These are phyloP conservation scores for Diaprepes abbreviatus DNA, from an alignment of 2,888 invertebrate genomes.

Conservation along the genomic window DNA sequence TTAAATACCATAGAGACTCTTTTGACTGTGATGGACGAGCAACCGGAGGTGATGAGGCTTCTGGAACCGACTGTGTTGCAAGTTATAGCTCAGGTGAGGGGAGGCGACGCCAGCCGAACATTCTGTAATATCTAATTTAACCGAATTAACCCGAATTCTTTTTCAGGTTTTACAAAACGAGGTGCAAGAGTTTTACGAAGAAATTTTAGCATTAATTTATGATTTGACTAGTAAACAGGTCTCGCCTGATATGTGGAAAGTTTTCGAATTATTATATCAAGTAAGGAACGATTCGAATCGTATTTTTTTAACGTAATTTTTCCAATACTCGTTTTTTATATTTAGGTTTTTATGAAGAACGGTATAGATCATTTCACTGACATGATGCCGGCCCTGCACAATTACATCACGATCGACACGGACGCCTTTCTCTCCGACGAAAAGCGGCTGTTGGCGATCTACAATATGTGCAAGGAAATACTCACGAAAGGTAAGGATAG, in stretches of 20 bases:
- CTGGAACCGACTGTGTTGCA: slow-evolving; percentile 93
- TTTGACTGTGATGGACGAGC: slow-evolving; percentile 92
- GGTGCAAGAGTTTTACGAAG: slow-evolving; percentile 93
- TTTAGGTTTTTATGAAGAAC: slow-evolving; percentile 89
- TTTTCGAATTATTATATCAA: slow-evolving; percentile 88
- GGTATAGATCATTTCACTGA: slow-evolving; percentile 97
- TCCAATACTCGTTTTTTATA: too few relatives aligned
- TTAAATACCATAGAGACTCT: slow-evolving; percentile 97
- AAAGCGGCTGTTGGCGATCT: slow-evolving; percentile 89
- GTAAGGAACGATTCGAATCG: too few relatives aligned
- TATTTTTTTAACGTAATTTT: too few relatives aligned
- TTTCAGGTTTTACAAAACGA: slow-evolving; percentile 79
- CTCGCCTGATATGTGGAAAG: slow-evolving; percentile 96
- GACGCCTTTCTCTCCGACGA: slow-evolving; percentile 93
- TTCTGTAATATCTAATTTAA: too few relatives aligned
- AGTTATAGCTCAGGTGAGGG: slow-evolving; percentile 79
- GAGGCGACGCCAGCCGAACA: too few relatives aligned
- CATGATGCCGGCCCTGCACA: slow-evolving; percentile 98
- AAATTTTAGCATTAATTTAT: slow-evolving; percentile 92
- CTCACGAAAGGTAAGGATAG: slow-evolving; percentile 52
- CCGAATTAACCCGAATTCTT: too few relatives aligned
- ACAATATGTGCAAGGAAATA: slow-evolving; percentile 84
- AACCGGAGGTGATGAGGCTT: slow-evolving; percentile 85
- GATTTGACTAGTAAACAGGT: slow-evolving; percentile 91
- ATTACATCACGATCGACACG: slow-evolving; percentile 97